phyloP scores from a whole-genome alignment of 2,888 invertebrate genomes.

The Cremastinae sp. region DNA sequence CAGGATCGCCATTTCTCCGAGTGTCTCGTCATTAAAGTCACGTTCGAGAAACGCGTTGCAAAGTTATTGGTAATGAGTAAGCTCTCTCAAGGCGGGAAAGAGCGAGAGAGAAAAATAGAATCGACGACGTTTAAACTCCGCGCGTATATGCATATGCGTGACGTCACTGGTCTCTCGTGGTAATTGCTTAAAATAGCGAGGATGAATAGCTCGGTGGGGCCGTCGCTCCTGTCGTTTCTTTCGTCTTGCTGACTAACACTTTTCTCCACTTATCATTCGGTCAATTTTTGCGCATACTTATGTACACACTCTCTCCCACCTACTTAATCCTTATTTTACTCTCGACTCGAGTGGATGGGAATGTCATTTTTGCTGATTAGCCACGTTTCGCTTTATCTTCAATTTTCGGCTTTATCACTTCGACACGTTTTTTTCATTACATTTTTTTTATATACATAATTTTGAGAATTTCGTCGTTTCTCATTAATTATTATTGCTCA shows the following conservation, averaged over 20 bases:
- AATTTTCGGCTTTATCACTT: not conserved
- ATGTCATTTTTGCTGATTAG: not conserved
- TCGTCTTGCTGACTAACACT: slow-evolving; percentile 32
- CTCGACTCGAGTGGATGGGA: not conserved
- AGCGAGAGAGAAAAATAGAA: slow-evolving; percentile 19
- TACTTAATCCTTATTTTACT: not conserved
- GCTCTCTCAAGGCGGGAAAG: not conserved
- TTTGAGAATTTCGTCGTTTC: too few relatives aligned
- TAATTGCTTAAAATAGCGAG: slow-evolving; percentile 73
- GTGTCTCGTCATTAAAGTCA: not conserved
- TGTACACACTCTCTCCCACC: not conserved
- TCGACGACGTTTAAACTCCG: slow-evolving; percentile 39
- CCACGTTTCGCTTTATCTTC: not conserved
- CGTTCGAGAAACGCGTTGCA: too few relatives aligned
- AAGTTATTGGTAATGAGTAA: too few relatives aligned
- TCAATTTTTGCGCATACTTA: not conserved
- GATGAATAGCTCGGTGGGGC: slow-evolving; percentile 68
- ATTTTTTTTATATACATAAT: not conserved
- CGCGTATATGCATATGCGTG: slow-evolving; percentile 51
- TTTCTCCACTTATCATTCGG: slow-evolving; percentile 27
- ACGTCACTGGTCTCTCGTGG: slow-evolving; percentile 66
- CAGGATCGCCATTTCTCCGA: too few relatives aligned
- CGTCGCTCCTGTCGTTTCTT: slow-evolving; percentile 50
- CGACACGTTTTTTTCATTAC: not conserved
- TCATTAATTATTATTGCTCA: too few relatives aligned